phyloP scores from a whole-genome alignment of 2,113 vertebrate species.

The Corynorhinus townsendii region DNA sequence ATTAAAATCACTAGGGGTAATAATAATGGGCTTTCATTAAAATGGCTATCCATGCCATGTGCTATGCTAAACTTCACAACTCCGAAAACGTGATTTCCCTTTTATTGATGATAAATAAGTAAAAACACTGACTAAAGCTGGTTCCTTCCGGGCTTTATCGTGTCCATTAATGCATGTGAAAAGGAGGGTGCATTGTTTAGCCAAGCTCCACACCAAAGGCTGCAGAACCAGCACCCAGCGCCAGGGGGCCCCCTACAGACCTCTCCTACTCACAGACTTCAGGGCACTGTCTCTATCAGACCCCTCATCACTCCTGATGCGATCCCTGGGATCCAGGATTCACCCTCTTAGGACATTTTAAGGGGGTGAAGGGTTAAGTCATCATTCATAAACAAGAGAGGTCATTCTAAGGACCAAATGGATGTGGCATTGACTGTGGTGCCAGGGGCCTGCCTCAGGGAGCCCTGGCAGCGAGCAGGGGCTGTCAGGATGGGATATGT shows the following conservation, averaged over 20 bases:
- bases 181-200: not conserved
- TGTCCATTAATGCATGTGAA: too few relatives aligned
- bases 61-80: not conserved
- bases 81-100: not conserved
- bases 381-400: not conserved
- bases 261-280: too few relatives aligned
- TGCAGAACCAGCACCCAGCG: not conserved
- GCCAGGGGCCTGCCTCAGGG: not conserved
- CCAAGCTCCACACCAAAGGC: not conserved
- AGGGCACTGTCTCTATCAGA: too few relatives aligned
- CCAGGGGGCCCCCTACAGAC: rapidly evolving
- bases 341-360: not conserved
- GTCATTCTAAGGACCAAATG: too few relatives aligned
- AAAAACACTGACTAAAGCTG: not conserved
- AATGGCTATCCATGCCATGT: not conserved
- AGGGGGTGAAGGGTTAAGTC: not conserved
- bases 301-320: not conserved
- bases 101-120: not conserved
- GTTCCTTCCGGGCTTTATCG: not conserved
- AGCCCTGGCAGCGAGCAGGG: not conserved
- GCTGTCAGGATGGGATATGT: rapidly evolving
- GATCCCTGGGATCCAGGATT: not conserved
- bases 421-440: not conserved
- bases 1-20: not conserved
- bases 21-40: not conserved